phyloP scores from a whole-genome alignment of 1,140 invertebrate genomes.

The Portunus trituberculatus region DNA sequence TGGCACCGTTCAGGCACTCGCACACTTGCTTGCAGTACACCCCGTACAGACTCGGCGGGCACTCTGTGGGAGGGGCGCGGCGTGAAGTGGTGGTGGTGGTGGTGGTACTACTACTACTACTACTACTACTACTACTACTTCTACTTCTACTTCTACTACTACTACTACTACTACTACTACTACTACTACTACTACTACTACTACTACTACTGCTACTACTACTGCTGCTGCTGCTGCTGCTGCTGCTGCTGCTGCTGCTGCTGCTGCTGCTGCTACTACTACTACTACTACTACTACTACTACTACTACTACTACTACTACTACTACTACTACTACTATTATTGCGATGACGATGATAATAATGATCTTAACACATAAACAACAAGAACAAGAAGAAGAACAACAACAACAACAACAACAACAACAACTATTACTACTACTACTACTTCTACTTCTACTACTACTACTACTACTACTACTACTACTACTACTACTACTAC shows the following conservation, averaged over 20 bases:
- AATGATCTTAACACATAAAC: too few relatives aligned
- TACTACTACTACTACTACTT: background rate
- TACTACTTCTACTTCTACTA: background rate
- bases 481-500: conserved; percentile 16
- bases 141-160: background rate
- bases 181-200: background rate
- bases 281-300: conserved; percentile 86
- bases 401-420: background rate
- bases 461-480: conserved; percentile 8
- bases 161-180: background rate
- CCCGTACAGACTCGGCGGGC: conserved; percentile 55
- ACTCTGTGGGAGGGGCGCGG: conserved; percentile 15
- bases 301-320: conserved; percentile 86
- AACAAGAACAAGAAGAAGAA: too few relatives aligned
- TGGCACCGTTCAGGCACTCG: conserved; percentile 88
- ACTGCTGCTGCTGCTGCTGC: background rate
- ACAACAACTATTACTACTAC: background rate
- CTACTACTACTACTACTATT: conserved; percentile 85
- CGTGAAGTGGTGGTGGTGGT: background rate
- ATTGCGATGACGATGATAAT: too few relatives aligned
- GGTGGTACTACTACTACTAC: conserved; percentile 39
- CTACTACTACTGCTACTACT: background rate
- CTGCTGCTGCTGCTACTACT: conserved; percentile 20
- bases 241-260: conserved; percentile 21
- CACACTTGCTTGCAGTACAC: conserved; percentile 82